phyloP scores from a whole-genome alignment of 2,797 vertebrate species.

The Agapornis canus region DNA sequence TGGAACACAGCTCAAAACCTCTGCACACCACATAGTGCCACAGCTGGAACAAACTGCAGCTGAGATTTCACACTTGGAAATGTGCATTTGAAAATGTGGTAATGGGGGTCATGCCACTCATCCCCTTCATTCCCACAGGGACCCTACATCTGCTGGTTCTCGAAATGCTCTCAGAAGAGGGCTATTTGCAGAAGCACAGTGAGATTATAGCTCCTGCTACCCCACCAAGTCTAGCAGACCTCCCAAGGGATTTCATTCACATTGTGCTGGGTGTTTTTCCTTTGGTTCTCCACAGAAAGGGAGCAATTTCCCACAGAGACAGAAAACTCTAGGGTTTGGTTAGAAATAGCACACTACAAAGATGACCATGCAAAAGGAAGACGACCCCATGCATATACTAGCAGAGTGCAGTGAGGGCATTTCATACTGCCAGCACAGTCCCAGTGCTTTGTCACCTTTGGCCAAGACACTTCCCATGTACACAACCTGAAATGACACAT shows the following conservation, averaged over 20 bases:
- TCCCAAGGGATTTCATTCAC: background rate
- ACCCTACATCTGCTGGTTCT: background rate
- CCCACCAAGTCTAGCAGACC: rapidly evolving
- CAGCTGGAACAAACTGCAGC: rapidly evolving
- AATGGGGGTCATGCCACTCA: rapidly evolving
- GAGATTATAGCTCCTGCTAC: background rate
- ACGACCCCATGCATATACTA: rapidly evolving
- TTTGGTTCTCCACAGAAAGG: background rate
- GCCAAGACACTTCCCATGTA: background rate
- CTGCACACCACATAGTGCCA: background rate
- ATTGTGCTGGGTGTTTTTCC: rapidly evolving
- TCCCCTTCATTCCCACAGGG: rapidly evolving
- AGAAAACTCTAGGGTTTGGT: background rate
- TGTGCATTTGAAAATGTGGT: background rate
- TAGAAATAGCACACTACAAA: rapidly evolving
- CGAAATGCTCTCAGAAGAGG: background rate
- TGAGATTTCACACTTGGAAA: background rate
- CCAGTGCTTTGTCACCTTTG: background rate
- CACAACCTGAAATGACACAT: rapidly evolving
- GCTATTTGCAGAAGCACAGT: background rate
- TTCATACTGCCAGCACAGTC: rapidly evolving
- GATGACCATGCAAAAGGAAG: background rate
- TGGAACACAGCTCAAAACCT: background rate
- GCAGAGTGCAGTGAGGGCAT: background rate
- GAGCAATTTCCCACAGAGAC: background rate